Evolutionary conservation across 1,140 invertebrate genomes (phyloP), one percentile per base, ranked within the genome.

Genomic region (Aphelinus atriplicis): DNA sequence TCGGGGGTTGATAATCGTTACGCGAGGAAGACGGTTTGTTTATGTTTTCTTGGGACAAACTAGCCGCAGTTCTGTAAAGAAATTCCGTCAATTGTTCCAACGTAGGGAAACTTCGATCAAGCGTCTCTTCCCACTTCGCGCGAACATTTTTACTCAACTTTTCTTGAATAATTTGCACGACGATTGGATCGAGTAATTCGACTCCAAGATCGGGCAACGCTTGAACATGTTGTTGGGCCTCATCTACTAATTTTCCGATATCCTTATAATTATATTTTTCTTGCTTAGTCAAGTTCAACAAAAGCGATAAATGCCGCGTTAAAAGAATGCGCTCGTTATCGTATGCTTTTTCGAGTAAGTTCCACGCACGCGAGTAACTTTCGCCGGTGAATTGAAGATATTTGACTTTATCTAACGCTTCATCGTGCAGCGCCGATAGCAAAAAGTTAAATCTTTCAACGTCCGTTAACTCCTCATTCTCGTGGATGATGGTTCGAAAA

Each of bases 41-140:
- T 1, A 4, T 43, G 2, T 57, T 26, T 3, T 61, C 43, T 26
- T 61, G 42, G 3, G 26, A 47, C 10, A 50, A 53, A 7, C 7
- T 43, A 3, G 42, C 2, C 1, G 48, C 60, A 3, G 1, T 10
- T 57, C 10, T 50, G 46, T 73, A 55, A 2, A 73, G 7, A 56
- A 73, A 73, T 3, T 46, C 61, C 7, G 65, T 53, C 62, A 73
- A 65, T 46, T 64, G 43, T 10, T 73, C 61, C 7, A 73, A 10
- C 2, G 53, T 64, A 0, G 71, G 61, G n/a, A 64, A 43, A 42
- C 42, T 55, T 2, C n/a, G 46, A 1, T 53, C 45, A 3, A 57
- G 7, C 7, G 50, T 56, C 10, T 73, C 71, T 10, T 57, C 61
- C 63, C 71, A 73, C 48, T 51, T 62, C n/a, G 45, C 46, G n/a